These are phyloP conservation scores for Pleuronectes platessa DNA, from an alignment of 2,113 vertebrate genomes.

Conservation along the genomic window DNA sequence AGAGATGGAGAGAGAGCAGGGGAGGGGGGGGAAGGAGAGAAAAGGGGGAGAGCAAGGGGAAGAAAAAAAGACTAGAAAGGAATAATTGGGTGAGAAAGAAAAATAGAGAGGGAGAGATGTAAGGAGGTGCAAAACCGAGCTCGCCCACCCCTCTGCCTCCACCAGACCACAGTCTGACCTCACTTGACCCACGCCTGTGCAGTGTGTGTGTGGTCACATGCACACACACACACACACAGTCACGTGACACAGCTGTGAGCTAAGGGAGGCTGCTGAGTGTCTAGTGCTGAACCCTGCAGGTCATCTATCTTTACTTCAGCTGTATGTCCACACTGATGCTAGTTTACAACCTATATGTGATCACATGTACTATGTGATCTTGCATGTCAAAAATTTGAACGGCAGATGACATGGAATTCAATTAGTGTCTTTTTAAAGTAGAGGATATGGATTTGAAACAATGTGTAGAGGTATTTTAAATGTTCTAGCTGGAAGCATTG, in stretches of 20 bases:
- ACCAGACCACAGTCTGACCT: slow-evolving; percentile 55
- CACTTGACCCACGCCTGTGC: slow-evolving; percentile 48
- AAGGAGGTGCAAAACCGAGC: not conserved
- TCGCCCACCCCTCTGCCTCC: slow-evolving; percentile 18
- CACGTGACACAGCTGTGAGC: slow-evolving; percentile 1
- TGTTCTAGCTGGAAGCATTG: too few species aligned
- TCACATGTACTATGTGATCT: too few species aligned
- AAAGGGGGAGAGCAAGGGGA: not conserved
- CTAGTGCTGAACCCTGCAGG: slow-evolving; percentile 24
- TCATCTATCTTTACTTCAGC: slow-evolving; percentile 5
- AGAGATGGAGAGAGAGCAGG: slow-evolving; percentile 19
- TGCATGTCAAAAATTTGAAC: too few species aligned
- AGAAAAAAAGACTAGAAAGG: not conserved
- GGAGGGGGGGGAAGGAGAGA: not conserved
- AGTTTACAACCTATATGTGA: not conserved
- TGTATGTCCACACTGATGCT: not conserved
- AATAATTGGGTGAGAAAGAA: not conserved
- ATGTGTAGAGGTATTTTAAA: too few species aligned
- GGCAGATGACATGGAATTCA: too few species aligned
- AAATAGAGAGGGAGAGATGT: not conserved
- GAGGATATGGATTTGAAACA: too few species aligned
- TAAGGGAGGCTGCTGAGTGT: slow-evolving; percentile 9
- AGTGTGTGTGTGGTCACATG: slow-evolving; percentile 1
- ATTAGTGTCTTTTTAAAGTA: too few species aligned
- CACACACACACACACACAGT: not conserved